Evolutionary conservation across 2,797 vertebrate genomes (phyloP), one percentile per base, ranked within the genome.

Genomic region (Sardinella longiceps): DNA sequence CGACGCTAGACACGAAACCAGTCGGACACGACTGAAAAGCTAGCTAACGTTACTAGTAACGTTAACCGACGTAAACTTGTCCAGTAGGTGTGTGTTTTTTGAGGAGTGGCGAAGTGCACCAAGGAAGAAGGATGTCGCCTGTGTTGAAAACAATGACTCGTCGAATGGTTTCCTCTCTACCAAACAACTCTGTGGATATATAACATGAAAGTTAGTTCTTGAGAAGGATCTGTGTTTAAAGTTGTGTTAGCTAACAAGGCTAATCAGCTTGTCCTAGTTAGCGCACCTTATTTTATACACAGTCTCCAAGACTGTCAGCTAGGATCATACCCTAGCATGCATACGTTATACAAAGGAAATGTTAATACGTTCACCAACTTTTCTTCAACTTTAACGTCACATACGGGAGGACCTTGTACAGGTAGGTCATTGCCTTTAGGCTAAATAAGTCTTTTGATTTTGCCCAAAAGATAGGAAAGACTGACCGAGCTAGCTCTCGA

Each of bases 141-240:
- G 37, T 43, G 70, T 39, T 77, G 70, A 77, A 77, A 77, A 77
- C 70, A 77, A 77, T 77, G 70, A 77, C 37, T 77, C 33, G 70
- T 77, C 70, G 20, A 77, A 77, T 77, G 37, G 33, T 77, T 77
- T 77, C 70, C 33, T 77, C 70, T 77, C 70, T 77, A 43, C 23
- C 7, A 43, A 43, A 23, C 37, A 20, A 77, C 37, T 77, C 15
- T 77, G 33, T 77, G 37, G 70, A 43, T 77, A 43, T 77, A 5
- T 77, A 77, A 77, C 70, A 5, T 77, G 1, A 10, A 20, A 37
- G 37, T 39, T 39, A 43, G 20, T 77, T 23, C 1, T 23, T 37
- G 20, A 5, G 37, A 77, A 77, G 70, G 15, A 37, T 23, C 20
- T 77, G 18, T 18, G 7, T 37, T 6, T 77, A 23, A 77, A 77